Conservation (phyloP, 35 echinoderm and acorn worm genomes). For the Antedon bifida region DNA sequence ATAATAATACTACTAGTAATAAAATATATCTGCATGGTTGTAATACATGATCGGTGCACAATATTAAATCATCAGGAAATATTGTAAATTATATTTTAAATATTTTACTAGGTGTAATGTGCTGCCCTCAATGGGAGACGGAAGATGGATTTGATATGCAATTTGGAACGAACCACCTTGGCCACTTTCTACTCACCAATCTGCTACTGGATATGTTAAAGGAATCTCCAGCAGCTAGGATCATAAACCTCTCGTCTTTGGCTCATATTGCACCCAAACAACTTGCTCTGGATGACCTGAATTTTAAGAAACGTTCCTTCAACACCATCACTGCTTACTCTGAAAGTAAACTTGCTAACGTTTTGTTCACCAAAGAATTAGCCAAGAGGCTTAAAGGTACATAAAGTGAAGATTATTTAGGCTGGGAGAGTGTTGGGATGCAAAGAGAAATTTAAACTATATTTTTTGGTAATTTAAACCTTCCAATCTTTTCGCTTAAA, state of each 20-base stretch:
- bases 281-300: slow-evolving; percentile 31
- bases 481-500: too few relatives aligned
- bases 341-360: slow-evolving; percentile 44
- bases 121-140: slow-evolving; percentile 21
- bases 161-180: slow-evolving; percentile 36
- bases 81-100: too few relatives aligned
- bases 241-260: slow-evolving; percentile 33
- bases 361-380: slow-evolving; percentile 37
- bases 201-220: slow-evolving; percentile 28
- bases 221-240: slow-evolving; percentile 27
- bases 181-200: slow-evolving; percentile 45
- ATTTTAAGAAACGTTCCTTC: slow-evolving; percentile 4
- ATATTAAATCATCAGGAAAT: too few relatives aligned
- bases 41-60: too few relatives aligned
- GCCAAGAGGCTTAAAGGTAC: slow-evolving; percentile 32
- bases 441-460: too few relatives aligned
- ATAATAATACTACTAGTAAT: too few relatives aligned
- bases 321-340: slow-evolving; percentile 9
- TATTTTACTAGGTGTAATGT: slow-evolving; percentile 26
- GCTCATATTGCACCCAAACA: neutral
- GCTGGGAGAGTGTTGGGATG: neutral
- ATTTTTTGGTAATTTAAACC: too few relatives aligned
- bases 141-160: slow-evolving; percentile 64
- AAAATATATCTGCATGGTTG: too few relatives aligned
- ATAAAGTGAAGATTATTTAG: neutral